A percentile compares a stretch with the other conserved stretches of the same genome.
These are phyloP conservation scores for Taphrorychus bicolor DNA, from an alignment of 2,888 invertebrate genomes.

Conservation along the genomic window DNA sequence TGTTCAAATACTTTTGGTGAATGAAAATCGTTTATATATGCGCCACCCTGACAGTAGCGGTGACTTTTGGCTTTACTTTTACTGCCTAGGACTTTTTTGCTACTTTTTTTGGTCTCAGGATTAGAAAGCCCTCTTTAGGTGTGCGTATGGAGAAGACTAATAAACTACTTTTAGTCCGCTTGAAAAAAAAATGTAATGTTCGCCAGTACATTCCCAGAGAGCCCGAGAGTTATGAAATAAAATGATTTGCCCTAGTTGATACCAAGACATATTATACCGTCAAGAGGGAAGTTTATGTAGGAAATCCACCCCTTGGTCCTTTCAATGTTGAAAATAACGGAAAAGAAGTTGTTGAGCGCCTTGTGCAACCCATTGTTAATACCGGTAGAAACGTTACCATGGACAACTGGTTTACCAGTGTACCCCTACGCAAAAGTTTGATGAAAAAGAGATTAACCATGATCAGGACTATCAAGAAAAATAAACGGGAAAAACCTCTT, in stretches of 20 bases:
- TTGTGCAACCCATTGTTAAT: slow-evolving; percentile 10
- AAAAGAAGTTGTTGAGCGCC: slow-evolving; percentile 2
- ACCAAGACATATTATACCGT: slow-evolving; percentile 43
- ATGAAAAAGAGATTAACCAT: slow-evolving; percentile 33
- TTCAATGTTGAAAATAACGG: slow-evolving; percentile 19
- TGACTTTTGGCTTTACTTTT: too few relatives aligned
- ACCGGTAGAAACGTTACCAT: slow-evolving; percentile 41
- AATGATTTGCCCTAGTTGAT: slow-evolving; percentile 47
- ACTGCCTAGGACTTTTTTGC: too few relatives aligned
- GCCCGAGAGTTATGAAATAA: slow-evolving; percentile 46
- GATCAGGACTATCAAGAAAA: slow-evolving; percentile 43
- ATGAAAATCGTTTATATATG: too few relatives aligned
- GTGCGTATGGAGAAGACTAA: too few relatives aligned
- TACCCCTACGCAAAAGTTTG: slow-evolving; percentile 6
- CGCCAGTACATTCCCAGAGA: slow-evolving; percentile 49
- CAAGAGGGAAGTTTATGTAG: slow-evolving; percentile 47
- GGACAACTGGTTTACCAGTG: slow-evolving; percentile 35
- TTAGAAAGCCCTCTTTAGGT: too few relatives aligned
- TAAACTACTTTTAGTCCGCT: too few relatives aligned
- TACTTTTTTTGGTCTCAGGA: too few relatives aligned
- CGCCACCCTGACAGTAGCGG: too few relatives aligned
- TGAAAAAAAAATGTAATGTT: slow-evolving; percentile 47
- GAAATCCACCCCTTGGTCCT: slow-evolving; percentile 44
- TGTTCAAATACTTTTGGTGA: too few relatives aligned
- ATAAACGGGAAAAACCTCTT: slow-evolving; percentile 32